Evolutionary conservation across 2,113 vertebrate genomes (phyloP), one percentile per base, ranked within the genome.

Genomic region (Halcyon senegalensis): DNA sequence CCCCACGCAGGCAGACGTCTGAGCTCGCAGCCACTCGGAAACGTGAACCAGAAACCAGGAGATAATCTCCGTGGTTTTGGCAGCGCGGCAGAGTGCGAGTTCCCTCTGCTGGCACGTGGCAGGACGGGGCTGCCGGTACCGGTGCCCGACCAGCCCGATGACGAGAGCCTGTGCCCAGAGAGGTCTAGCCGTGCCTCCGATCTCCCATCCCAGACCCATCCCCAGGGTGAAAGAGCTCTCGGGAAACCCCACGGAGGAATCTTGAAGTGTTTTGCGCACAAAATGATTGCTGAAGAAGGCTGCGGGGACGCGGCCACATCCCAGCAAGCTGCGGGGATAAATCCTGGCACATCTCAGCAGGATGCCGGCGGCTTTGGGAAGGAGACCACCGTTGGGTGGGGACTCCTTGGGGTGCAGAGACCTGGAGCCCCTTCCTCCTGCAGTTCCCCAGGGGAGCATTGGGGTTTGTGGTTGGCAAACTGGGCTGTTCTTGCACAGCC

Each of bases 91-190:
- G 94, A 93, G 89, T 96, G 11, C 17, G 95, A 91, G 93, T 90
- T 93, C 96, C 96, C 96, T 95, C 97, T 96, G 93, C 94, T 96
- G 96, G 94, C 86, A 81, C 11, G 1, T 9, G 23, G 51, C 79
- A 82, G 86, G 83, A 69, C 0, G 1, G 77, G 93, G 87, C 81
- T 72, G 73, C 5, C 7, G 1, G 67, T 58, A 16, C 60, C 13
- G 14, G 41, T 43, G 64, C 66, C 43, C 10, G 12, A 16, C 66
- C 43, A 46, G 66, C 30, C 66, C 30, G 7, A 68, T 17, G 19
- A 25, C 64, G 41, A 33, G 58, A 48, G 44, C 20, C 16, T 37
- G 69, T 66, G 74, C 64, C 35, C 28, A 16, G 60, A 30, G 28
- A 35, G 50, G 6, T 44, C 0, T 0, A 87, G 20, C 53, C 2